Base-by-base conservation (phyloP, 2,888 invertebrate species). In the Cynaeus angustus region DNA sequence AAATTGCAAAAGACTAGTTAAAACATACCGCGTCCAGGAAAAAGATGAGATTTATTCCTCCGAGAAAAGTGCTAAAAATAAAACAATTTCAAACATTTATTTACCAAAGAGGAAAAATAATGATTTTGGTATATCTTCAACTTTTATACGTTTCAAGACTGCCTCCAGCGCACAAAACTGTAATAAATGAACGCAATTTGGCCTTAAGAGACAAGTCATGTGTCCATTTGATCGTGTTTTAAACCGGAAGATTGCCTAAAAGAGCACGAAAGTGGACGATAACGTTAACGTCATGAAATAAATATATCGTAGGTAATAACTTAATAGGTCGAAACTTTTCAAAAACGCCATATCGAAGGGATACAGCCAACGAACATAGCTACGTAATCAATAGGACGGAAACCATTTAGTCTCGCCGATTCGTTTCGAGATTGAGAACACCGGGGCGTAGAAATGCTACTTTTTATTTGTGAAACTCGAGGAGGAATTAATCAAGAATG, bases 401-500 rank as follows among this genome's bases (percentile, higher is more conserved):
- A 76, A 74, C 72, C 74, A 72, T 75, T 76, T 76, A 74, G 72
- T 72, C 59, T 68, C 72, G 69, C 53, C 73, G 68, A 75, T 74
- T 71, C 72, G 72, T 72, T 71, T 50, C 67, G 61, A 70, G 71
- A 71, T 71, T 71, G 71, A 61, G 72, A 74, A 72, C 67, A 71
- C 55, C 68, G 69, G 69, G 72, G 71, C 71, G 73, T 70, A 71
- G 72, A 74, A 73, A 73, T 67, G 71, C 67, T 72, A 67, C 74
- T 74, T 73, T 74, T 74, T 75, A 73, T 73, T 75, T 73, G 71
- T 62, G 64, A 67, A 58, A 43, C 64, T 56, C 62, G 68, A 74
- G 53, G 69, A 74, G 68, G 73, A 76, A 77, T 76, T 76, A 77
- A 77, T 77, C 77, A 75, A 70, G 73, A 76, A 73, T 73, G 73